A percentile compares a stretch with the other conserved stretches of the same genome.
Evolutionary conservation across 1,140 invertebrate genomes (phyloP).

Genomic region (Penaeus vannamei): DNA sequence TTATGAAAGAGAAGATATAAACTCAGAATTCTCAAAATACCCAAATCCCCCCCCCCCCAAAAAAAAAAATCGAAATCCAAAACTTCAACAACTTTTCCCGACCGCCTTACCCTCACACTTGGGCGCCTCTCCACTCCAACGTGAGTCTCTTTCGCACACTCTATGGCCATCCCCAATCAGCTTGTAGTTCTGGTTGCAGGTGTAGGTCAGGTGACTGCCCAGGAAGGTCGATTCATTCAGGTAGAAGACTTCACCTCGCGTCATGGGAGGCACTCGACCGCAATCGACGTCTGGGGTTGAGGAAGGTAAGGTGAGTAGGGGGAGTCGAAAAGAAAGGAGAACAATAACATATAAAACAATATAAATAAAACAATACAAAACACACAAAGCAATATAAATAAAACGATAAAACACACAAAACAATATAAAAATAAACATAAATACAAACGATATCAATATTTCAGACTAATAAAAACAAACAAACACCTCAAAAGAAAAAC

Average conservation of each 20-base stretch:
- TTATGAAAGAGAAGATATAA: too few species aligned
- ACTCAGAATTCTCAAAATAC: too few species aligned
- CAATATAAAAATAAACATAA: background rate
- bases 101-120: constrained; percentile 81
- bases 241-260: constrained; percentile 85
- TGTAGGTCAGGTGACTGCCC: constrained; percentile 84
- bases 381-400: background rate
- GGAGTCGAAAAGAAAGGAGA: background rate
- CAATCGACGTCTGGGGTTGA: constrained; percentile 85
- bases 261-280: constrained; percentile 84
- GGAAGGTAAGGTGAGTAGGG: constrained; percentile 19
- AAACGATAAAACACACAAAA: background rate
- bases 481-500: too few species aligned
- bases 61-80: constrained; percentile 28
- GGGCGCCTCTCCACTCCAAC: constrained; percentile 87
- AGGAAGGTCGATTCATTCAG: constrained; percentile 84
- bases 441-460: background rate
- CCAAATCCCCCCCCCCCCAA: background rate
- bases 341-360: background rate
- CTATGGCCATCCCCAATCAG: constrained; percentile 80
- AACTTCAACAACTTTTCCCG: background rate
- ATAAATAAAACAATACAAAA: background rate
- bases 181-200: constrained; percentile 85
- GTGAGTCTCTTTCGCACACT: constrained; percentile 81
- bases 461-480: too few species aligned